Evolutionary conservation across 2,797 vertebrate genomes (phyloP).

Genomic region (Ctenopoma multispine): DNA sequence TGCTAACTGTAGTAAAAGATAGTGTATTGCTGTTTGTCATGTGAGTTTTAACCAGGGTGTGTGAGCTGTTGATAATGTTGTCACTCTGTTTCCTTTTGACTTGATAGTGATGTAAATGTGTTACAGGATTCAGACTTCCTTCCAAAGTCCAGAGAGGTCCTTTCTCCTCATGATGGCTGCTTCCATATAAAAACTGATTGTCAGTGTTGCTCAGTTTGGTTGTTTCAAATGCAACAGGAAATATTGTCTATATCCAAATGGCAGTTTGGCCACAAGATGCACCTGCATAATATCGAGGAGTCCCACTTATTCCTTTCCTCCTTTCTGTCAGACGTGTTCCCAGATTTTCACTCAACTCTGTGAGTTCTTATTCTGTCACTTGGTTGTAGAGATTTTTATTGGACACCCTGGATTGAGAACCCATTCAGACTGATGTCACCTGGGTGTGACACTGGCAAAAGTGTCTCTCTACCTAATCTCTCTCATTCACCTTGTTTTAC

Average conservation of each 20-base stretch:
- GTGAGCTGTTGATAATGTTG: constrained; percentile 34
- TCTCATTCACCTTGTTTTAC: constrained; percentile 37
- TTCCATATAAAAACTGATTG: background rate
- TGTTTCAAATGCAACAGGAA: constrained; percentile 11
- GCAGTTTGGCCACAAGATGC: background rate
- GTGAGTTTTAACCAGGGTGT: constrained; percentile 32
- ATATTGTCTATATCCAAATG: background rate
- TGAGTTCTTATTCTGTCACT: background rate
- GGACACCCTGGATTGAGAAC: background rate
- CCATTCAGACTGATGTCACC: constrained; percentile 27
- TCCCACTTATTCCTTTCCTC: constrained; percentile 43
- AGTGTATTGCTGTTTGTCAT: background rate
- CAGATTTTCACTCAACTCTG: background rate
- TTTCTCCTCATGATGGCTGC: background rate
- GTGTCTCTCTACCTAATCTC: background rate
- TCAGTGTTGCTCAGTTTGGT: background rate
- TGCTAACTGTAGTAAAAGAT: constrained; percentile 22
- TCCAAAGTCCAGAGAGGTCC: constrained; percentile 46
- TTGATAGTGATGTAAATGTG: constrained; percentile 50
- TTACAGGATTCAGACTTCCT: constrained; percentile 20
- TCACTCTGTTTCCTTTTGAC: constrained; percentile 15
- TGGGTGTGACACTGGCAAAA: constrained; percentile 38
- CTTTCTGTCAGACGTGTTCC: constrained; percentile 29
- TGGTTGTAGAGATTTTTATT: background rate
- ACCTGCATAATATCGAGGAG: constrained; percentile 35